These are phyloP conservation scores for Coendou prehensilis DNA, from an alignment of 2,797 vertebrate genomes.

Conservation along the genomic window DNA sequence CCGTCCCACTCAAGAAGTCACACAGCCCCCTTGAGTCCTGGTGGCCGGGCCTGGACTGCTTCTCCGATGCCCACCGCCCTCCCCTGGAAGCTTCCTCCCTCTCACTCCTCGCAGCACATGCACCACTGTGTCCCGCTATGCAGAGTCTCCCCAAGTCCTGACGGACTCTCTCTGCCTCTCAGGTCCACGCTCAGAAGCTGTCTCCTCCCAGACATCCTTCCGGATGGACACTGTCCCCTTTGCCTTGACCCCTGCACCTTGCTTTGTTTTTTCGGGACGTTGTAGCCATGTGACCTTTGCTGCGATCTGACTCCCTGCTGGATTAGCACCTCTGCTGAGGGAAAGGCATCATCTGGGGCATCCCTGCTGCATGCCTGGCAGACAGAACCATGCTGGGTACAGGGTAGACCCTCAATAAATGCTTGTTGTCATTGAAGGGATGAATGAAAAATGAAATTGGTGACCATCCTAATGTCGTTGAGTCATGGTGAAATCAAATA, in stretches of 20 bases:
- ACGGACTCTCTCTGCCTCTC: background rate
- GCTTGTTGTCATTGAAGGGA: background rate
- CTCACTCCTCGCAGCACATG: background rate
- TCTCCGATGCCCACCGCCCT: background rate
- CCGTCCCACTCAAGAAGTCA: too few species aligned
- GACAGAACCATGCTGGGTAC: background rate
- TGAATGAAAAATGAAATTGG: background rate
- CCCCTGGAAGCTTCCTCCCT: background rate
- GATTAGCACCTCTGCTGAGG: fast-evolving
- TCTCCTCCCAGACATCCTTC: background rate
- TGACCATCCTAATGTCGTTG: background rate
- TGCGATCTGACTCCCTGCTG: background rate
- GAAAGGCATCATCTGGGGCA: background rate
- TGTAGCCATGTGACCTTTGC: too few species aligned
- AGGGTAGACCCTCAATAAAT: too few species aligned
- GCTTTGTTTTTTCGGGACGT: too few species aligned
- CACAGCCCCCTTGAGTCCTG: fast-evolving
- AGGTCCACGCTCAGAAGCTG: too few species aligned
- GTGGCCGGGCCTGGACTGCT: background rate
- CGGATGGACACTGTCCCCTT: background rate
- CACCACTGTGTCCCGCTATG: too few species aligned
- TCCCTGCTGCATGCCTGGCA: background rate
- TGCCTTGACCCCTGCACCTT: background rate
- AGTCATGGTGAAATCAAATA: background rate
- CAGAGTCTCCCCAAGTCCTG: fast-evolving